Evolutionary conservation across 2,888 invertebrate species (phyloP).

Genomic region (Charanyca ferruginea): DNA sequence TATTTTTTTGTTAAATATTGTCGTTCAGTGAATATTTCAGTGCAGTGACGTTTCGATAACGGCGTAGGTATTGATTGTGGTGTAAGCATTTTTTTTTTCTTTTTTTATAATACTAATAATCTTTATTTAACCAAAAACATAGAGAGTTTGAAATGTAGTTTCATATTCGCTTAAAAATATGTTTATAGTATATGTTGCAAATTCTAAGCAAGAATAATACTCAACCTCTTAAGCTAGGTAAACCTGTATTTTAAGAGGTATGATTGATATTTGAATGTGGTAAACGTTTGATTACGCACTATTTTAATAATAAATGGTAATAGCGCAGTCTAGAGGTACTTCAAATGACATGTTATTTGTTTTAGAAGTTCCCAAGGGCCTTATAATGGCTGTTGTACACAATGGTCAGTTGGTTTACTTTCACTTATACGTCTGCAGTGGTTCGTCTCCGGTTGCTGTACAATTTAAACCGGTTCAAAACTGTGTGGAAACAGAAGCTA

Average conservation of each 20-base stretch:
- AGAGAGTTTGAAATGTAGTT: no score
- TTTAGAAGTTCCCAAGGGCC: conserved; percentile 38
- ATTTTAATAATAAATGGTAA: conserved; percentile 24
- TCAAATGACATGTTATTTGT: conserved; percentile 42
- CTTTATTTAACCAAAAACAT: no score
- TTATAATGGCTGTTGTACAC: conserved; percentile 32
- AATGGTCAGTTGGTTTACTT: conserved; percentile 35
- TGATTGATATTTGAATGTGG: no score
- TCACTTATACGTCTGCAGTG: conserved; percentile 27
- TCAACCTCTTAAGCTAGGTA: no score
- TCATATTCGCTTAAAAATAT: no score
- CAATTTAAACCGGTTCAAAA: conserved; percentile 30
- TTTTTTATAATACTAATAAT: no score
- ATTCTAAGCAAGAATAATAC: no score
- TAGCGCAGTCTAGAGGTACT: conserved; percentile 8
- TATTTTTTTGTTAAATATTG: no score
- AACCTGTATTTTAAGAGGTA: no score
- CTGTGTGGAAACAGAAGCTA: conserved; percentile 35
- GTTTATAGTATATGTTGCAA: no score
- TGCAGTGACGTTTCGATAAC: conserved; percentile 1
- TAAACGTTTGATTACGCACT: no score
- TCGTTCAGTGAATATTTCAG: background rate
- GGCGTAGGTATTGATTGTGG: conserved; percentile 6
- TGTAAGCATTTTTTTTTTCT: no score
- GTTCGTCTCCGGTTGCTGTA: conserved; percentile 13